These are phyloP conservation scores for Hydrozoanthus gracilis DNA, from an alignment of 92 coral and sea anemone species.

Conservation along the genomic window DNA sequence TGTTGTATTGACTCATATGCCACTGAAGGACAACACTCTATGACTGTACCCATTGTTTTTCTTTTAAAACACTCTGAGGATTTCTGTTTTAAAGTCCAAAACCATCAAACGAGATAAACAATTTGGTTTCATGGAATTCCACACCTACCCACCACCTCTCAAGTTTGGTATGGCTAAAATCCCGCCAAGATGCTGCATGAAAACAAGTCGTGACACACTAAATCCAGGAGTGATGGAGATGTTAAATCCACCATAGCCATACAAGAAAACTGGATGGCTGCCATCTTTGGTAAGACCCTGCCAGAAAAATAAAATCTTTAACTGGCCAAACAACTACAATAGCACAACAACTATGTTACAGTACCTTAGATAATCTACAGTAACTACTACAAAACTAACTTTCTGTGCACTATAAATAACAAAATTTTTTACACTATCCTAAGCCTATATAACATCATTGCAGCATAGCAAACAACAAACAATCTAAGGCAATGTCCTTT, in stretches of 20 bases:
- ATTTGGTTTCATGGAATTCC: neutral
- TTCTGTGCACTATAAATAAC: too few species aligned
- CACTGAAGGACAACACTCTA: too few species aligned
- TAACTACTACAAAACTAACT: too few species aligned
- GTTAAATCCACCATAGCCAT: slow-evolving; percentile 97
- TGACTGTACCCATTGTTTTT: too few species aligned
- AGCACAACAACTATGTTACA: neutral
- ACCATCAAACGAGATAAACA: neutral
- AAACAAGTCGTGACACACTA: slow-evolving; percentile 91
- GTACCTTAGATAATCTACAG: too few species aligned
- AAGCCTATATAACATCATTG: neutral
- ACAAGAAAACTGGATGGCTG: slow-evolving; percentile 85
- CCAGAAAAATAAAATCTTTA: neutral
- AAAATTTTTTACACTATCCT: neutral
- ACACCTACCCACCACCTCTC: slow-evolving; percentile 98
- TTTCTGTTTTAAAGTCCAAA: too few species aligned
- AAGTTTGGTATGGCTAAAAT: slow-evolving; percentile 90
- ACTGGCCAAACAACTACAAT: neutral
- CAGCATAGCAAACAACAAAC: neutral
- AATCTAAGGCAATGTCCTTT: too few species aligned
- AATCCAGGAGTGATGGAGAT: slow-evolving; percentile 94
- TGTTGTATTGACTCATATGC: too few species aligned
- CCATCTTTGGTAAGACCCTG: slow-evolving; percentile 87
- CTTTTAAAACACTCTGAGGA: too few species aligned
- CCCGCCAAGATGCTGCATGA: slow-evolving; percentile 91